A percentile compares a stretch with the other conserved stretches of the same genome.
Evolutionary conservation across 37 sponge, comb jelly and placozoan species (phyloP).

Genomic region (Amphimedon queenslandica): DNA sequence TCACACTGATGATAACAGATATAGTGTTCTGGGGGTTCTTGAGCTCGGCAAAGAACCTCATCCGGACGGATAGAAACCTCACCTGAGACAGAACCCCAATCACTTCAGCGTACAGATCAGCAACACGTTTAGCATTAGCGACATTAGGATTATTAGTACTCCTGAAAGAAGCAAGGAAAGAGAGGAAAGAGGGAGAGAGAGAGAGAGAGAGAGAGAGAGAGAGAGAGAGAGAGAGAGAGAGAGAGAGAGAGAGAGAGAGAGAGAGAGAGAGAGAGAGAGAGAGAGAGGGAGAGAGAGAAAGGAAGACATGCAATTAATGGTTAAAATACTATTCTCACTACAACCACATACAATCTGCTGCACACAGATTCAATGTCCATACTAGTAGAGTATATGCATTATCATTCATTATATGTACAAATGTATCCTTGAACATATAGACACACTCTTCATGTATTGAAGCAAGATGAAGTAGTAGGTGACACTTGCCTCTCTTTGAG

Average conservation of each 20-base stretch:
- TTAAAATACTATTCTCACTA: no score
- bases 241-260: neutral
- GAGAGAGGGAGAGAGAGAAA: neutral
- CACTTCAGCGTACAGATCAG: conserved; percentile 96
- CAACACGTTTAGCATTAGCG: conserved; percentile 81
- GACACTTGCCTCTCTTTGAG: conserved; percentile 52
- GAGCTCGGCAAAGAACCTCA: conserved; percentile 79
- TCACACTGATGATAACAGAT: conserved; percentile 67
- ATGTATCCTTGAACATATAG: no score
- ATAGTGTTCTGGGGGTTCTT: conserved; percentile 48
- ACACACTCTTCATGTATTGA: conserved; percentile 2
- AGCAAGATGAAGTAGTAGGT: neutral
- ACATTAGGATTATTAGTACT: conserved; percentile 64
- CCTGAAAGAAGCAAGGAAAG: conserved; percentile 11
- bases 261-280: neutral
- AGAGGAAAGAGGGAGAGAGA: neutral
- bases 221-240: neutral
- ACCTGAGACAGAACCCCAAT: conserved; percentile 93
- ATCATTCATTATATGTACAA: no score
- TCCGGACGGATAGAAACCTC: conserved; percentile 78
- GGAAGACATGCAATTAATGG: conserved; percentile 6
- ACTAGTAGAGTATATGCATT: no score
- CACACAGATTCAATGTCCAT: no score
- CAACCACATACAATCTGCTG: no score
- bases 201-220: neutral